A percentile compares a stretch with the other conserved stretches of the same genome.
These are phyloP conservation scores for Drosophila quasianomalipes DNA, from an alignment of 2,888 invertebrate genomes.

Conservation along the genomic window DNA sequence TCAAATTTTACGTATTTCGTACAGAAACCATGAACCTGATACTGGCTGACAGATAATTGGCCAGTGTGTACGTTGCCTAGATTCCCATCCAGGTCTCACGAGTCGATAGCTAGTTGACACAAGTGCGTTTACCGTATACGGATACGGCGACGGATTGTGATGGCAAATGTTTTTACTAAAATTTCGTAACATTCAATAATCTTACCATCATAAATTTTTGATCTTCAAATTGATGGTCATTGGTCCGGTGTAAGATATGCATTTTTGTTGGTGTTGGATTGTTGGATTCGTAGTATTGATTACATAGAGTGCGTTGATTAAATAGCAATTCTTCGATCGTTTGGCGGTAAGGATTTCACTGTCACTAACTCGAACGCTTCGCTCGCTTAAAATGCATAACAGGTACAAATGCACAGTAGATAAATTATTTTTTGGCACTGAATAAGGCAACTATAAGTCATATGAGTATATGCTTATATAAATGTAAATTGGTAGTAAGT, in stretches of 20 bases:
- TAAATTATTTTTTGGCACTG: constrained; percentile 73
- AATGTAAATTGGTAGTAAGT: constrained; percentile 32
- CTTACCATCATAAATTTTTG: constrained; percentile 86
- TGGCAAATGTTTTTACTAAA: not conserved
- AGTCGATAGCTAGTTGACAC: constrained; percentile 10
- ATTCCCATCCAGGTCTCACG: constrained; percentile 18
- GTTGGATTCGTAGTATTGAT: constrained; percentile 15
- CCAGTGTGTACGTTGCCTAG: constrained; percentile 16
- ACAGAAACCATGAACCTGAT: constrained; percentile 42
- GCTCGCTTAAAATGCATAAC: constrained; percentile 45
- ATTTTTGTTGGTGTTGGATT: constrained; percentile 54
- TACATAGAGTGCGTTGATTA: constrained; percentile 51
- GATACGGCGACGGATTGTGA: not conserved
- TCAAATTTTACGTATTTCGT: constrained; percentile 57
- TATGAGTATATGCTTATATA: constrained; percentile 29
- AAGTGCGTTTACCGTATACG: not conserved
- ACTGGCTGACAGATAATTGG: constrained; percentile 72
- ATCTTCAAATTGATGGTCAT: constrained; percentile 85
- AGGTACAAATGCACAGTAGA: constrained; percentile 71
- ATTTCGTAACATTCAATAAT: constrained; percentile 1
- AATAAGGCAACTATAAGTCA: constrained; percentile 72
- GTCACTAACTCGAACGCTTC: constrained; percentile 40
- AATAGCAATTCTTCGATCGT: constrained; percentile 9
- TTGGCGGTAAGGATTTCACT: constrained; percentile 27
- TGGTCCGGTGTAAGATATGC: constrained; percentile 85